Conservation (phyloP, 2,113 vertebrate genomes). For the Tachysurus vachellii region DNA sequence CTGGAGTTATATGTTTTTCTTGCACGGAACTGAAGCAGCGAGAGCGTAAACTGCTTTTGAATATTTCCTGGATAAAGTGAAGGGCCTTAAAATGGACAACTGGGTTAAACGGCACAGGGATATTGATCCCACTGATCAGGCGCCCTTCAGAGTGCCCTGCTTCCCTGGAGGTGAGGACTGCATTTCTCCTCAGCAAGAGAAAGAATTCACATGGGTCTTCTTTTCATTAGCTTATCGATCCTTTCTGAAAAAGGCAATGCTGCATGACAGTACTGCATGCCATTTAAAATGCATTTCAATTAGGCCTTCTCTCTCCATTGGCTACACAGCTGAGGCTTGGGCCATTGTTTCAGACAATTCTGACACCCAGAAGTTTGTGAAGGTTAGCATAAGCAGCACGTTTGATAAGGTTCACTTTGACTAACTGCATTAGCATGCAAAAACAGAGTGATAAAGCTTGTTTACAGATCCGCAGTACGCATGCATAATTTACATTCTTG, state of each 20-base stretch:
- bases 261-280: slow-evolving; percentile 24
- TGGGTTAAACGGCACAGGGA: slow-evolving; percentile 47
- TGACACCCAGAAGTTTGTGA: slow-evolving; percentile 10
- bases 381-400: background rate
- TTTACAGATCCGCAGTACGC: slow-evolving; percentile 3
- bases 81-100: slow-evolving; percentile 37
- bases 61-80: slow-evolving; percentile 22
- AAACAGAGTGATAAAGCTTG: slow-evolving; percentile 11
- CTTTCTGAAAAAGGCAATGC: slow-evolving; percentile 27
- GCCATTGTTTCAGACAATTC: background rate
- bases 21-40: slow-evolving; percentile 26
- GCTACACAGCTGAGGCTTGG: background rate
- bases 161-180: slow-evolving; percentile 40
- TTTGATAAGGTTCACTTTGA: slow-evolving; percentile 5
- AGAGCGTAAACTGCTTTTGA: slow-evolving; percentile 52
- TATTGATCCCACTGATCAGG: slow-evolving; percentile 58
- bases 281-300: slow-evolving; percentile 47
- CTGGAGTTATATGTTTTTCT: slow-evolving; percentile 34
- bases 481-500: slow-evolving; percentile 24
- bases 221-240: slow-evolving; percentile 53
- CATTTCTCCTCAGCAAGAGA: slow-evolving; percentile 23
- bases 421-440: background rate
- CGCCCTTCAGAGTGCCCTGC: slow-evolving; percentile 58
- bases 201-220: slow-evolving; percentile 31
- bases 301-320: slow-evolving; percentile 4